phyloP scores from a whole-genome alignment of 2,113 vertebrate species.

The crab-eating macaque (Macaca fascicularis) region T2T-MFA8v1.1 NC_088395.1:139105501-139106000 shows the following conservation, averaged over 20 bases:
- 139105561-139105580: constrained; percentile 27
- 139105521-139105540: background rate
- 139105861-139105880: background rate
- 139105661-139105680: constrained; percentile 34
- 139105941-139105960: background rate
- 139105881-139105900: background rate
- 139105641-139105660: background rate
- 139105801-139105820: background rate
- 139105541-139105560: background rate
- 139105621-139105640: constrained; percentile 21
- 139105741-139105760: background rate
- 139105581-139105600: background rate
- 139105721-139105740: background rate
- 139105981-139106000: constrained; percentile 17
- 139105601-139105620: constrained; percentile 29
- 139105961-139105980: background rate
- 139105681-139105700: constrained; percentile 36
- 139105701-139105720: constrained; percentile 28
- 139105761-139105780: constrained; percentile 32
- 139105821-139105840: background rate
- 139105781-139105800: background rate
- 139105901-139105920: constrained; percentile 31
- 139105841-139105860: background rate
- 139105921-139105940: constrained; percentile 44
- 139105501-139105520: background rate